These are phyloP conservation scores for Chroicocephalus ridibundus DNA, from an alignment of 2,113 vertebrate genomes.

Conservation along the genomic window DNA sequence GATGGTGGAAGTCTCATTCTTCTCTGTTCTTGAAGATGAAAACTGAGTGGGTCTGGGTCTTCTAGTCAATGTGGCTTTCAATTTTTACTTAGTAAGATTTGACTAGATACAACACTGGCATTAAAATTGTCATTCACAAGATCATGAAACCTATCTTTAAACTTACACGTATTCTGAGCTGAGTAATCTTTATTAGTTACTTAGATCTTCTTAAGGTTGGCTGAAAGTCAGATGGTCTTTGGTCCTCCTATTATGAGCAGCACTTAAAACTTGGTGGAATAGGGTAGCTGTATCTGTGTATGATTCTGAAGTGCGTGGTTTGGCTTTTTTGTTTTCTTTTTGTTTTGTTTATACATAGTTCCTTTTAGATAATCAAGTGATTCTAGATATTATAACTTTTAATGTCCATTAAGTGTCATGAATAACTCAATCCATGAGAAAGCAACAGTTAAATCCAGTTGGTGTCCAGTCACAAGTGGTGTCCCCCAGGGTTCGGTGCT, in stretches of 20 bases:
- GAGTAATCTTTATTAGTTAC: neutral
- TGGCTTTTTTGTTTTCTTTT: neutral
- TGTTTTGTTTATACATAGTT: neutral
- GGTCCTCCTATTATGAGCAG: neutral
- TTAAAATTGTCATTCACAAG: neutral
- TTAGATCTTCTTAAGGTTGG: neutral
- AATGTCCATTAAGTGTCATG: neutral
- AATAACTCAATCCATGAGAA: neutral
- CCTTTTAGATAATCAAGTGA: neutral
- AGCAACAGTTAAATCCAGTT: neutral
- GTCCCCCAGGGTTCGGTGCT: too few relatives aligned
- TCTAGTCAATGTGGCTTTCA: neutral
- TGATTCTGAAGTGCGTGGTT: neutral
- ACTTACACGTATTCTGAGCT: neutral
- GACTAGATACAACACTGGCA: neutral
- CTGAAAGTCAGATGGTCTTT: neutral
- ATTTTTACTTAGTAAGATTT: neutral
- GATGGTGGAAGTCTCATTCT: neutral
- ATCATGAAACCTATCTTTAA: neutral
- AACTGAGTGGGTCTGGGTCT: neutral
- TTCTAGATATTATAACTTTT: neutral
- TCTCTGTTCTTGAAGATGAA: neutral
- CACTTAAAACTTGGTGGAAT: neutral
- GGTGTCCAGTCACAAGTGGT: too few relatives aligned
- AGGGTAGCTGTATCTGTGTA: neutral